Base-by-base conservation (phyloP, 2,113 vertebrate species). In the Psophia crepitans region DNA sequence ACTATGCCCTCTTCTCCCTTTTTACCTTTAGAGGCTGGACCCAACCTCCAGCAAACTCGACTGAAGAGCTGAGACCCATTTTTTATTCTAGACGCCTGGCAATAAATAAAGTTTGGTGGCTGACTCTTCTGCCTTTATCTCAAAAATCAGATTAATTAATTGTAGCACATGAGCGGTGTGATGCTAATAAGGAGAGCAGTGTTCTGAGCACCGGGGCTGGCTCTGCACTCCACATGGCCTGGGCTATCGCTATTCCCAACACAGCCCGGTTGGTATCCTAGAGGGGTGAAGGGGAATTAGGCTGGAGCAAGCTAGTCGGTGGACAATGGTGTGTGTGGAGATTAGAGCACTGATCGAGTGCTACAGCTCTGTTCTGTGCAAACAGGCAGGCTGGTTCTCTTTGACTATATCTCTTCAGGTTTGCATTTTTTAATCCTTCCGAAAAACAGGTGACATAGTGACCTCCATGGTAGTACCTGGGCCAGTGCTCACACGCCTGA, bases 231-330 rank as follows among this genome's bases (percentile, higher is more conserved):
- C 46, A 6, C 32, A 21, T 21, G 5, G 0, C 60, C 33, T 26
- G 37, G 30, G 21, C 65, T 68, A 19, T 11, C 16, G 21, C 71
- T 82, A 4, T 63, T 41, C 24, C 46, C 61, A 51, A 2, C 22
- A 3, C n/a, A n/a, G 71, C 60, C 78, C 2, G 0, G 6, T 9
- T 2, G 3, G 15, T 8, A 4, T 35, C 26, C 30, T 8, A 3
- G 44, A n/a, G 60, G 56, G 33, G 12, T 13, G 37, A 63, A 33
- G 27, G 30, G 37, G 32, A 48, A 11, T 33, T 20, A 18, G 56
- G 18, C n/a, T 27, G 61, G 71, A 30, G 60, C 66, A 30, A 35
- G 32, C 27, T 46, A 49, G 14, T 54, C 2, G 5, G 30, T 1
- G 0, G 28, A 44, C 27, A 41, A 15, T 7, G 23, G 19, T 6